Percentiles rank a stretch among this genome's conserved stretches.
These are phyloP conservation scores for Crax fasciolata DNA, from an alignment of 2,797 vertebrate species.

Conservation along the genomic window DNA sequence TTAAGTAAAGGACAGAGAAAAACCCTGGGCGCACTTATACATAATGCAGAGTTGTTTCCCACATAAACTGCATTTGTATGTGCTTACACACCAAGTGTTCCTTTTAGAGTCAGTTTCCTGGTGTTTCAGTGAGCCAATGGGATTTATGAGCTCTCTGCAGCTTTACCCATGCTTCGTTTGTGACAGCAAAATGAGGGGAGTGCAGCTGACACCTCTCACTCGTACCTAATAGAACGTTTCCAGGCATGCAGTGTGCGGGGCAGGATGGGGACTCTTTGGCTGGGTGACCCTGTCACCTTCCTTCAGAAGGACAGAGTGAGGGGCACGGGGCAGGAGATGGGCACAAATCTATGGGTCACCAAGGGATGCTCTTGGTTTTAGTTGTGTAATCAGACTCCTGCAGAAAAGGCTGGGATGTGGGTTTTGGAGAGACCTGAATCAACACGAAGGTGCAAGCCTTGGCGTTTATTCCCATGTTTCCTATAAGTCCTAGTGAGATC, in stretches of 20 bases:
- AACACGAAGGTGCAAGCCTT: neutral
- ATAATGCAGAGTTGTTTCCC: slow-evolving; percentile 17
- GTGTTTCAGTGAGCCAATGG: neutral
- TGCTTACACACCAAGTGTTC: neutral
- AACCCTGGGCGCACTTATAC: neutral
- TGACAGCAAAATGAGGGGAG: neutral
- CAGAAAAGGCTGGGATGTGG: neutral
- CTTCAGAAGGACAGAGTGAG: neutral
- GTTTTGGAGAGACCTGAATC: neutral
- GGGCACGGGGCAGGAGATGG: neutral
- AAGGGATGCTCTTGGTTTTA: neutral
- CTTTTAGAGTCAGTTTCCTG: neutral
- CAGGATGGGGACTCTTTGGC: neutral
- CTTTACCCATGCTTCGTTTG: neutral
- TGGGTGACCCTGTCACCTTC: neutral
- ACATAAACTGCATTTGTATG: neutral
- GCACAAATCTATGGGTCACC: neutral
- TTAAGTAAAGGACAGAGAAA: slow-evolving; percentile 1
- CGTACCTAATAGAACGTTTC: neutral
- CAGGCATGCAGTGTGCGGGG: neutral
- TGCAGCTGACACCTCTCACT: neutral
- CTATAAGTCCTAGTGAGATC: neutral
- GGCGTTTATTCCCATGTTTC: neutral
- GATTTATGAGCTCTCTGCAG: neutral
- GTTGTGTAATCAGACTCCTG: neutral